Evolutionary conservation across 2,797 vertebrate species (phyloP), one percentile per base, ranked within the genome.

Genomic region (Crenuchus spilurus): DNA sequence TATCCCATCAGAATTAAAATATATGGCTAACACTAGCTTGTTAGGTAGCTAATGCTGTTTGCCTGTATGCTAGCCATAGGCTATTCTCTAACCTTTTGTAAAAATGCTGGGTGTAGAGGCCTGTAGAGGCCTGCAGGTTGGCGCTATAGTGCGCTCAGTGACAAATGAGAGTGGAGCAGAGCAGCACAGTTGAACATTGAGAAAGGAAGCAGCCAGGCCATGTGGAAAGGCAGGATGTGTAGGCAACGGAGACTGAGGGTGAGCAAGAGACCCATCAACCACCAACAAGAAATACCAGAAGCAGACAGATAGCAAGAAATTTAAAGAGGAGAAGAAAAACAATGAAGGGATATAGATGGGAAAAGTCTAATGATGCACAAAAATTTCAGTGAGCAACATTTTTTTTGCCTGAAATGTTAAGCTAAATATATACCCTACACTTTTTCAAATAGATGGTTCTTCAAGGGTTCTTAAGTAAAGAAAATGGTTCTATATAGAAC

Each of bases 151-250:
- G 42, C 18, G 55, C 28, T 33, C 52, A 67, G 60, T 79, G 48
- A 69, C 79, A 86, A 82, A 82, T 81, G 81, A 84, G 68, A 76
- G 51, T 58, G 42, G 57, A 75, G 80, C 66, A 28, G 28, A 39
- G 65, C 57, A 67, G 70, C 72, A 74, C 57, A 11, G 73, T 79
- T 75, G 70, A 81, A 84, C 80, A 87, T 81, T 87, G 70, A 86
- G 80, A 46, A 24, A 76, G 78, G 63, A 74, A 61, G 74, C 57
- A 75, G 46, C 52, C 75, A 68, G 49, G 54, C 61, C 60, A 65
- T 55, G 49, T 63, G 63, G 35, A 70, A 66, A 57, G 73, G 65
- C 73, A 46, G 54, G 24, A 63, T 54, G 78, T 49, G 68, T 65
- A 55, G 6, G 77, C 68, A 13, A 41, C 2, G 20, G 33, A 61